phyloP scores from a whole-genome alignment of 2,113 vertebrate genomes.

The Plecturocebus donacophilus region DNA sequence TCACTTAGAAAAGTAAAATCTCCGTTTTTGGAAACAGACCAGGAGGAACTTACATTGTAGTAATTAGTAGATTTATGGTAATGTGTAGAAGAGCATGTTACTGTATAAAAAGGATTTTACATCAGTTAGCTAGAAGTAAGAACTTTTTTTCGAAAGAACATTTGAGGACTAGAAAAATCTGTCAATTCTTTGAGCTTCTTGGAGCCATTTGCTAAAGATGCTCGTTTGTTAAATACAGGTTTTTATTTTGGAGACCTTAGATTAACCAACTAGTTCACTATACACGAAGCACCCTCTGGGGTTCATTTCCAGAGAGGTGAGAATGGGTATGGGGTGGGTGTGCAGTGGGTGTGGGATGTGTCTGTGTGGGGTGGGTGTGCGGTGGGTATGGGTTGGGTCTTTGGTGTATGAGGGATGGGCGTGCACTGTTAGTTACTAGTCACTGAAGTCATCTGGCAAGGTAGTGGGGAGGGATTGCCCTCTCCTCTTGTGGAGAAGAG shows the following conservation, averaged over 20 bases:
- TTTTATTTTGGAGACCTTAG: background rate
- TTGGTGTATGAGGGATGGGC: background rate
- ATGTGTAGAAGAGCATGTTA: background rate
- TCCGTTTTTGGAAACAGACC: background rate
- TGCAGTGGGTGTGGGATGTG: no score
- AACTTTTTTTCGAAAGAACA: background rate
- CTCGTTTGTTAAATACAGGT: background rate
- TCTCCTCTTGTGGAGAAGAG: background rate
- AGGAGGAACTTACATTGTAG: rapidly evolving
- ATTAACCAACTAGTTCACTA: background rate
- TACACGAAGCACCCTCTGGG: background rate
- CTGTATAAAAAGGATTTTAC: background rate
- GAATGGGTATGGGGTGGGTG: background rate
- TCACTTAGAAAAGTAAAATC: background rate
- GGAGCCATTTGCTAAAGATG: background rate
- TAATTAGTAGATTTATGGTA: background rate
- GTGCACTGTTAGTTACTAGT: background rate
- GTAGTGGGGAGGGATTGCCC: background rate
- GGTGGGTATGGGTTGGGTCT: background rate
- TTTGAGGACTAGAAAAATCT: background rate
- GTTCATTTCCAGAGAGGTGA: background rate
- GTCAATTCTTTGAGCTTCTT: background rate
- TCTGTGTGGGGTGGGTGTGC: background rate
- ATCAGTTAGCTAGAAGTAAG: background rate
- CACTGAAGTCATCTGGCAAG: background rate